phyloP scores from a whole-genome alignment of 2,113 vertebrate species.

The Charina bottae region DNA sequence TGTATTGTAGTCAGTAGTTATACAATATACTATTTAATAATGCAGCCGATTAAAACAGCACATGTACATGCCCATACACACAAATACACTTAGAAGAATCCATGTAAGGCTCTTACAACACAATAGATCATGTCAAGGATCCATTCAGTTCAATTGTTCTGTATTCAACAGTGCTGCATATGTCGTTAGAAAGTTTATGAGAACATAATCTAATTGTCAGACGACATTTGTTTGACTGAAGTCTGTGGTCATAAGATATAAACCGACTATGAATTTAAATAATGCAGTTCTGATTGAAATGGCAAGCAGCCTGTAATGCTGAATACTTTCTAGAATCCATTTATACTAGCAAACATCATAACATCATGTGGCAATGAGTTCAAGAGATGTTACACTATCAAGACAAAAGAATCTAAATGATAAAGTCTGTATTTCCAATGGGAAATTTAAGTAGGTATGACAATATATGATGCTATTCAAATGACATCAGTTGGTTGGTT shows the following conservation, averaged over 20 bases:
- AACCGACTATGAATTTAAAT: neutral
- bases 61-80: neutral
- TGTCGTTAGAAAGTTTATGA: neutral
- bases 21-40: neutral
- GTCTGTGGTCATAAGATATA: neutral
- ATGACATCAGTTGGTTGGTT: neutral
- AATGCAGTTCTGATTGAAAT: neutral
- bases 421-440: neutral
- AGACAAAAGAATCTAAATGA: constrained; percentile 10
- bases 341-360: constrained; percentile 6
- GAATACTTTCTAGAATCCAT: neutral
- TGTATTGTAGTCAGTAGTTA: neutral
- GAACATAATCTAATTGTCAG: neutral
- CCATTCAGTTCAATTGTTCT: neutral
- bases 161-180: neutral
- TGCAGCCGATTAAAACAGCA: neutral
- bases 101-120: neutral
- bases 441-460: neutral
- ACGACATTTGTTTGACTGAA: neutral
- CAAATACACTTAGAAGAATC: neutral
- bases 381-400: neutral
- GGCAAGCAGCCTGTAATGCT: neutral
- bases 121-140: neutral
- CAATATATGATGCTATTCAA: neutral
- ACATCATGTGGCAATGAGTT: neutral